Base-by-base conservation (phyloP, 2,113 vertebrate genomes). In the Atlantisia rogersi region DNA sequence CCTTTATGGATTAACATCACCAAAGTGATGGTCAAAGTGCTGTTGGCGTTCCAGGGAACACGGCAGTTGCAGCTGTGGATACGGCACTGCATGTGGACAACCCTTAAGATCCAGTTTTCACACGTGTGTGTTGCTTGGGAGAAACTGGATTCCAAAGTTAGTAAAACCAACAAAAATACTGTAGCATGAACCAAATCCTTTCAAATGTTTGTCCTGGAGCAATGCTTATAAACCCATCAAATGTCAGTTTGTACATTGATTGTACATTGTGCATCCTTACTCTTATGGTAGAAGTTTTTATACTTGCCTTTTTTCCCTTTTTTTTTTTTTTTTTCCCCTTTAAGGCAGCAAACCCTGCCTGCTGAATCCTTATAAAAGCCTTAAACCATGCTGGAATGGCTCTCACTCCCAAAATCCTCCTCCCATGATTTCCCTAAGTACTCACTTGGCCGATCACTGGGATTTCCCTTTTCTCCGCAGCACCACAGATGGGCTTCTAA, bases 281-380 rank as follows among this genome's bases (percentile, higher is more conserved):
- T 80, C 6, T 53, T 42, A 16, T 2, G 21, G 52, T 35, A 35
- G 86, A 77, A 75, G 12, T 3, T 52, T 70, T 63, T 26, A 42
- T 4, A 12, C 19, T 60, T 76, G 40, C 26, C 16, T 29, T 87
- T 90, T 63, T 50, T 55, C 15, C 32, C 37, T 63, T 81, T 44
- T 13, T 5, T 12, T 42, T 79, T 55, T 35, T 35, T 35, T 35
- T 35, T 35, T 35, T 80, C 35, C 4, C 5, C 50, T 59, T 53
- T 90, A 90, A 95, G 76, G 53, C 80, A 86, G 80, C 50, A 78
- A 86, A 82, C 53, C 44, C 50, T 69, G 44, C 50, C 63, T 18
- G 29, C 48, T 90, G 90, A 94, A 78, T 58, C 71, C 32, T 71
- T 76, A 25, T 25, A 55, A 76, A 71, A 22, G 46, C 25, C 37